Evolutionary conservation across 2,888 invertebrate genomes (phyloP), one percentile per base, ranked within the genome.

Genomic region (Amphipoea oculea): DNA sequence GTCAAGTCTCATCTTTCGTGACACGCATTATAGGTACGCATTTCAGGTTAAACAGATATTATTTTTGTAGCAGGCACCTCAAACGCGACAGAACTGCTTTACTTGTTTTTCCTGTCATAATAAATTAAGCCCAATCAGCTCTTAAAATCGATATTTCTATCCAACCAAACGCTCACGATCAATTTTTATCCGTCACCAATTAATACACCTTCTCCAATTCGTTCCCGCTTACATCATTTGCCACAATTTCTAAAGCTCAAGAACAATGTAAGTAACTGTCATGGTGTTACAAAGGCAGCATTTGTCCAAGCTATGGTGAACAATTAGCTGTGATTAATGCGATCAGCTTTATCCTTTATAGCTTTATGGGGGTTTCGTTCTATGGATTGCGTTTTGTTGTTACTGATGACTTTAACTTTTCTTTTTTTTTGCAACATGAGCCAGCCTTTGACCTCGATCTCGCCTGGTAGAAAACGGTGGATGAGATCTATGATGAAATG

Each of bases 241-340:
- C 78, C n/a, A 72, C n/a, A 29, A 73, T 57, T 83, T 79, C 75
- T 76, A 76, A 78, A 81, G 74, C 62, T 23, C 11, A 82, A 79
- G 89, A 89, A 89, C 90, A 90, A 89, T 82, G 63, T 45, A 81
- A 67, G 69, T 62, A 7, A 80, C 42, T 45, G 88, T 88, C 88
- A 88, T 85, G 86, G 86, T 40, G 42, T 14, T 36, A 77, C 81
- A 85, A 85, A 67, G 70, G 78, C 14, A 11, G 14, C 78, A 66
- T 84, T 57, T 87, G 74, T 87, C 54, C 78, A 54, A 67, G 73
- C 70, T 73, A 86, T 79, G 83, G 60, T 54, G 70, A 81, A 71
- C 84, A 87, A 90, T 86, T 88, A 86, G 67, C 60, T 5, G 69
- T 85, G 90, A 90, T 89, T 84, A 85, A 89, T 90, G 89, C 69